Conservation (phyloP, 2,888 invertebrate genomes). For the Drosophila fungiperda region DNA sequence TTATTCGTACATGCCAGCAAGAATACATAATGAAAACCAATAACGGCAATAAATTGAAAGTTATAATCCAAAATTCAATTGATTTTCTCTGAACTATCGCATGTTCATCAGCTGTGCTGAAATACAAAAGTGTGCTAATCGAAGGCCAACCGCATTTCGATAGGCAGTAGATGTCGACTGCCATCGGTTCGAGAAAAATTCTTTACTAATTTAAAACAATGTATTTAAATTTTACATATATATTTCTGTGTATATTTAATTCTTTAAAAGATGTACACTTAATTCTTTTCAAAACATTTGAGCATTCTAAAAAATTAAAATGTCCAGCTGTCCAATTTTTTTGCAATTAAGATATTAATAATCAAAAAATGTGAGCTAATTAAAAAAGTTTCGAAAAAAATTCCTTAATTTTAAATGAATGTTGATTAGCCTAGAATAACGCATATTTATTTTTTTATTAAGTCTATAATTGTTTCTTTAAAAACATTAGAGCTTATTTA, state of each 20-base stretch:
- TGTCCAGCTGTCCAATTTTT: background rate
- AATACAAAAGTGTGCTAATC: background rate
- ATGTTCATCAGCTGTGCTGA: background rate
- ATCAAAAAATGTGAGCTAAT: background rate
- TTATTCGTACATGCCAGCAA: background rate
- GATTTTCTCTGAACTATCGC: background rate
- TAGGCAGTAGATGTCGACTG: background rate
- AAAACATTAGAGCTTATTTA: slow-evolving; percentile 16
- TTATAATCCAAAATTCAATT: background rate
- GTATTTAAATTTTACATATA: background rate
- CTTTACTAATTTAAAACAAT: background rate
- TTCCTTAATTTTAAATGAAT: background rate
- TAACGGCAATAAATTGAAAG: background rate
- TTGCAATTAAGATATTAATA: background rate
- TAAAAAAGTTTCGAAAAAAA: background rate
- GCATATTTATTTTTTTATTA: background rate
- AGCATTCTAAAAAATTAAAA: background rate
- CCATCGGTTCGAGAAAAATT: background rate
- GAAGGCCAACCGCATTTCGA: background rate
- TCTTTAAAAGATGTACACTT: background rate
- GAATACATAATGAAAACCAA: background rate
- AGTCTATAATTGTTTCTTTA: slow-evolving; percentile 1
- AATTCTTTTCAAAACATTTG: background rate
- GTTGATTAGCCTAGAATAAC: background rate
- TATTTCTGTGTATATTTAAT: background rate